phyloP scores from a whole-genome alignment of 2,113 vertebrate species.

The Gulo gulo region DNA sequence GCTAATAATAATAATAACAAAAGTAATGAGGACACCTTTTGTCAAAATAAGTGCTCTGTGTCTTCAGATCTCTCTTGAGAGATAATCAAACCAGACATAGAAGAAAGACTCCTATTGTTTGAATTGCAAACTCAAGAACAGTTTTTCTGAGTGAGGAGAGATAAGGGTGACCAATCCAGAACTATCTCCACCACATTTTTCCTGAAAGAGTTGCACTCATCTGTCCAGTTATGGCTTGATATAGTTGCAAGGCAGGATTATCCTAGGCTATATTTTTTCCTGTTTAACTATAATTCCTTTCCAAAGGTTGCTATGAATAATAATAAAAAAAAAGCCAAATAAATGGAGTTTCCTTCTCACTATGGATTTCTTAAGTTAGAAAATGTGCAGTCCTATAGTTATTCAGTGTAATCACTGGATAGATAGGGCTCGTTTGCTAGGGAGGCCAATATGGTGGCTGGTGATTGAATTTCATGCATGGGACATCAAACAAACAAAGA shows the following conservation, averaged over 20 bases:
- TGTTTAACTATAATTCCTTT: slow-evolving; percentile 33
- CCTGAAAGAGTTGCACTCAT: background rate
- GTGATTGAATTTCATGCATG: background rate
- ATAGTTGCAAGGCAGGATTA: background rate
- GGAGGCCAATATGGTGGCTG: background rate
- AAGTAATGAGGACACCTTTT: background rate
- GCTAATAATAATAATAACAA: background rate
- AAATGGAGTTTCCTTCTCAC: background rate
- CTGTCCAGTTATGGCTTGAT: background rate
- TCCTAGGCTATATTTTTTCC: background rate
- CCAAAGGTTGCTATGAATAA: background rate
- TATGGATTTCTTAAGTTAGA: background rate
- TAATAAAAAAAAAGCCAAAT: background rate
- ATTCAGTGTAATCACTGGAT: background rate
- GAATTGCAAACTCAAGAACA: background rate
- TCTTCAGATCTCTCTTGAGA: background rate
- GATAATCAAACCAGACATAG: background rate
- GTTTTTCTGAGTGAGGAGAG: background rate
- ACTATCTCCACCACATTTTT: background rate
- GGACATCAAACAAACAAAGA: slow-evolving; percentile 24
- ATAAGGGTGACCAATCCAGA: background rate
- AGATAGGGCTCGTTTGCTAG: background rate
- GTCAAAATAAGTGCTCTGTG: background rate
- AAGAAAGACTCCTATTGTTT: background rate
- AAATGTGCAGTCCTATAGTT: background rate